Evolutionary conservation across 2,113 vertebrate species (phyloP).

Genomic region (Psilopogon haemacephalus): DNA sequence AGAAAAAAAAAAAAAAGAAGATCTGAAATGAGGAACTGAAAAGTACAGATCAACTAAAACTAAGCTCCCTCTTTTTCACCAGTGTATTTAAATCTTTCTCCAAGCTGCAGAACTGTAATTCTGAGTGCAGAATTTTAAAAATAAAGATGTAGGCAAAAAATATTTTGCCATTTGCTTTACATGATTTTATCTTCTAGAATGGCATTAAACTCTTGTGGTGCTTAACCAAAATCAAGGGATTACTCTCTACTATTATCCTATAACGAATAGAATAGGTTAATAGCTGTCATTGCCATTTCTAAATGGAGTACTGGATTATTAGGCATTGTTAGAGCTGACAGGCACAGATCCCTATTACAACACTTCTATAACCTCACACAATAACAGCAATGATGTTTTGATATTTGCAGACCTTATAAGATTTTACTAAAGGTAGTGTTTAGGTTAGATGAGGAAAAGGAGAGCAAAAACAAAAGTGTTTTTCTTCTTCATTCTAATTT

Average conservation of each 20-base stretch:
- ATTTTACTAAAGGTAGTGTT: conserved; percentile 35
- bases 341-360: background rate
- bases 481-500: conserved; percentile 15
- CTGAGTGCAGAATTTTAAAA: background rate
- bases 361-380: conserved; percentile 11
- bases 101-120: background rate
- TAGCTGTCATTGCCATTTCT: conserved; percentile 32
- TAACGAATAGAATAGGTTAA: conserved; percentile 58
- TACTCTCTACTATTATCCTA: background rate
- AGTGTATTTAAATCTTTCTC: background rate
- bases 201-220: background rate
- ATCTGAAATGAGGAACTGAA: background rate
- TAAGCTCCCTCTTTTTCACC: background rate
- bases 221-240: conserved; percentile 41
- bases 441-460: background rate
- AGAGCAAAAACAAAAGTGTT: background rate
- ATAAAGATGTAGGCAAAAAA: background rate
- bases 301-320: background rate
- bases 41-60: background rate
- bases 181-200: background rate
- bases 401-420: conserved; percentile 34
- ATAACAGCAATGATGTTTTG: conserved; percentile 19
- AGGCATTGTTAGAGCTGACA: conserved; percentile 33
- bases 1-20: background rate
- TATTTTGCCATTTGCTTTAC: background rate